Conservation (phyloP, 2,113 vertebrate genomes). For the Oncorhynchus masou region DNA sequence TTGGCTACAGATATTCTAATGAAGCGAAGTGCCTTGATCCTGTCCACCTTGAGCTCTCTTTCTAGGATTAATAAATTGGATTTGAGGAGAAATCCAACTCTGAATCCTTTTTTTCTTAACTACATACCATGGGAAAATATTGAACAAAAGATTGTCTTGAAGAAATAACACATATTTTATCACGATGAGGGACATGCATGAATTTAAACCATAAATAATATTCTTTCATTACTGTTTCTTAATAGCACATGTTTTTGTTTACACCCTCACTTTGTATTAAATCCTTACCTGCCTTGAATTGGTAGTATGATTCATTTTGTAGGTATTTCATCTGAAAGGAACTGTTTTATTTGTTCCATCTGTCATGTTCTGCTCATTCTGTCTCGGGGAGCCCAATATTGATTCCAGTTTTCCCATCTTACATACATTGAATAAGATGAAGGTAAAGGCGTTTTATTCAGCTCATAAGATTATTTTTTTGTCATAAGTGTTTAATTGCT, state of each 20-base stretch:
- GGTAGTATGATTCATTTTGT: neutral
- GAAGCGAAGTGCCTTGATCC: neutral
- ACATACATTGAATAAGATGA: too few species aligned
- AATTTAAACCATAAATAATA: neutral
- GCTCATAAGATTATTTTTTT: neutral
- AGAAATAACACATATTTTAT: neutral
- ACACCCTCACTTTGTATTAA: neutral
- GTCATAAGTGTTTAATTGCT: neutral
- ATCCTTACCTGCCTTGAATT: neutral
- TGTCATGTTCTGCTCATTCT: neutral
- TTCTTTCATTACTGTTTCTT: neutral
- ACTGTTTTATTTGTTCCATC: neutral
- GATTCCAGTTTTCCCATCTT: neutral
- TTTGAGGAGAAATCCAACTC: neutral
- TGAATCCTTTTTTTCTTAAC: neutral
- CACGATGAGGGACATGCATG: neutral
- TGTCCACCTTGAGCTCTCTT: neutral
- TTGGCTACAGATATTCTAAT: neutral
- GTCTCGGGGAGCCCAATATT: neutral
- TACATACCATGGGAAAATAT: neutral
- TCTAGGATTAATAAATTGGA: neutral
- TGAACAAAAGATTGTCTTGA: neutral
- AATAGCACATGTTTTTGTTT: neutral
- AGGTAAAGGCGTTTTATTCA: too few species aligned
- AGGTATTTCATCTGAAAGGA: neutral